Base-by-base conservation (phyloP, 2,113 vertebrate genomes). In the Campylomormyrus tamandua region DNA sequence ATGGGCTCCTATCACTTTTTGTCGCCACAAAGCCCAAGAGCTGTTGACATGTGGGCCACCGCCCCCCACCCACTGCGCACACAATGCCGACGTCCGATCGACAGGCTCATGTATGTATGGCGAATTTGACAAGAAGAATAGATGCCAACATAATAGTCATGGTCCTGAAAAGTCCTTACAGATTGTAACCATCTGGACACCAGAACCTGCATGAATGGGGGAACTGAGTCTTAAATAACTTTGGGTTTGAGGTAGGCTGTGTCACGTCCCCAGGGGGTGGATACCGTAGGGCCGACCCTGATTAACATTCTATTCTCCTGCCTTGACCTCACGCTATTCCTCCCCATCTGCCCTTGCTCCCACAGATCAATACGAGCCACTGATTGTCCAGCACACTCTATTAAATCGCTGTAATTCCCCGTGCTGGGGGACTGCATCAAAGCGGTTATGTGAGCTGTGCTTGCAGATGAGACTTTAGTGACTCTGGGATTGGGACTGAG, bases 311-410 rank as follows among this genome's bases (percentile, higher is more conserved):
- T 95, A 96, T 95, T 93, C 93, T 94, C 93, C 95, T 93, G 92
- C 92, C 92, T 95, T 91, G 89, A 89, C 95, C 92, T 95, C 94
- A 92, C 95, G 94, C 95, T 96, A 96, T 97, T 96, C 96, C 95
- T 95, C 96, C 96, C 96, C 98, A 98, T 98, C 97, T 98, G 97
- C 96, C 97, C 95, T 91, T 94, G 89, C 88, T 91, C 94, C 94
- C 95, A 93, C 95, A 95, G 95, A 94, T 97, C 94, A 96, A 96
- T 96, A 94, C 90, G 94, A 89, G 94, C 95, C 95, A 96, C 95
- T 96, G 97, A 96, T 95, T 97, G 97, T 96, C 96, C 97, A 97
- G 96, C 96, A 97, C 96, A 98, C 96, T 98, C 97, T 96, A 97
- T 98, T 97, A 98, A 98, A 95, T 96, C 96, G 94, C 94, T 94